These are phyloP conservation scores for Harmothoe impar DNA, from an alignment of 2,888 invertebrate genomes.

Conservation along the genomic window DNA sequence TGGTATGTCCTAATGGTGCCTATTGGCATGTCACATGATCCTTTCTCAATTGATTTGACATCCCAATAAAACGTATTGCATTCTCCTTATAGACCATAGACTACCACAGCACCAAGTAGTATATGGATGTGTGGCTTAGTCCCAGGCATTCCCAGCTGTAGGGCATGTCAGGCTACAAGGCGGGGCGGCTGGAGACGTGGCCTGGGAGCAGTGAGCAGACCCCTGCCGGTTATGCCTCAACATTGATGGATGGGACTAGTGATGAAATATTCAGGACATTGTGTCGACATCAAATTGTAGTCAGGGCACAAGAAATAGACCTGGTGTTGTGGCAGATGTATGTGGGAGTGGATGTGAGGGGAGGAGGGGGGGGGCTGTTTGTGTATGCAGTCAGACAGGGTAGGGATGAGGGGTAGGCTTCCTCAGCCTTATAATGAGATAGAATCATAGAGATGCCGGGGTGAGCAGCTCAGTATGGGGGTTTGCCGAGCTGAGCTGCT, in stretches of 20 bases:
- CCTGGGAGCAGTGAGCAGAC: not conserved
- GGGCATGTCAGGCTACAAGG: not conserved
- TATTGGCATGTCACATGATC: too few relatives aligned
- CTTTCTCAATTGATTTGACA: too few relatives aligned
- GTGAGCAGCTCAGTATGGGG: conserved; percentile 15
- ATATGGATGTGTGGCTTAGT: too few relatives aligned
- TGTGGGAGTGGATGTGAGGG: not conserved
- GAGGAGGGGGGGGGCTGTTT: not conserved
- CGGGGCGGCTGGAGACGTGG: not conserved
- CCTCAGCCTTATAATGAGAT: too few relatives aligned
- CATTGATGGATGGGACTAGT: conserved; percentile 26
- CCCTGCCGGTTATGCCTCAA: not conserved
- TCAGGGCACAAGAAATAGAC: not conserved
- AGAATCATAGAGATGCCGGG: not conserved
- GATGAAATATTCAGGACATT: conserved; percentile 49
- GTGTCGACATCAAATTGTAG: conserved; percentile 55
- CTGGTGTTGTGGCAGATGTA: not conserved
- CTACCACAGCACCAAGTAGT: too few relatives aligned
- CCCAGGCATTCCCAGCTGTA: too few relatives aligned
- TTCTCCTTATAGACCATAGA: too few relatives aligned
- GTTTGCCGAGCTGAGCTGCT: not conserved
- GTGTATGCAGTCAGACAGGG: not conserved
- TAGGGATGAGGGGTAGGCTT: not conserved
- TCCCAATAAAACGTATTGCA: too few relatives aligned
- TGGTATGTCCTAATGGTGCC: too few relatives aligned